Conservation (phyloP, 2,888 invertebrate genomes). For the Pammene fasciana region DNA sequence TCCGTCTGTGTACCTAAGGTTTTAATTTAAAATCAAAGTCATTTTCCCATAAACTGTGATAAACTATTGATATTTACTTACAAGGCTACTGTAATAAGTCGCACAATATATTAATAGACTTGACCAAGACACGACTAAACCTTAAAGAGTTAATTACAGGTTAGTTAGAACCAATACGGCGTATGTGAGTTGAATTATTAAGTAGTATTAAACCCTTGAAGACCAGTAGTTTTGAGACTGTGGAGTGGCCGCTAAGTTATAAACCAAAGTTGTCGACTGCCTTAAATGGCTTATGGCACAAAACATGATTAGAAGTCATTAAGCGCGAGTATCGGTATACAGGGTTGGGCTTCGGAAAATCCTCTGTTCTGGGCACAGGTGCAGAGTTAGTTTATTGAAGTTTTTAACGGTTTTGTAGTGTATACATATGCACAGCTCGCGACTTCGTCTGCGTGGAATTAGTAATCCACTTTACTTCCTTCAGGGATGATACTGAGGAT, state of each 20-base stretch:
- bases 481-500: no score
- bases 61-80: constrained; percentile 6
- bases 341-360: background rate
- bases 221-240: background rate
- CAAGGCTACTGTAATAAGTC: constrained; percentile 16
- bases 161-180: background rate
- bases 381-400: background rate
- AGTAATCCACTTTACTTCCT: no score
- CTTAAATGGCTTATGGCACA: constrained; percentile 38
- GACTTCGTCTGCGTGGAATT: no score
- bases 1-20: no score
- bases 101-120: constrained; percentile 29
- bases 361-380: background rate
- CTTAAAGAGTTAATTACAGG: constrained; percentile 32
- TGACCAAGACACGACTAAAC: constrained; percentile 27
- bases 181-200: background rate
- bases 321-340: constrained; percentile 38
- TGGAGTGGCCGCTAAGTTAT: constrained; percentile 14
- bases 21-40: background rate
- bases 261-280: constrained; percentile 25
- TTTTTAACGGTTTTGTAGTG: no score
- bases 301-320: constrained; percentile 39
- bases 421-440: no score
- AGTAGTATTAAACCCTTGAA: background rate
- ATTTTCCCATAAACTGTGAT: constrained; percentile 4